A percentile compares a stretch with the other conserved stretches of the same genome.
These are phyloP conservation scores for Crotalus helleri DNA, from an alignment of 2,113 vertebrate species.

Conservation along the genomic window DNA sequence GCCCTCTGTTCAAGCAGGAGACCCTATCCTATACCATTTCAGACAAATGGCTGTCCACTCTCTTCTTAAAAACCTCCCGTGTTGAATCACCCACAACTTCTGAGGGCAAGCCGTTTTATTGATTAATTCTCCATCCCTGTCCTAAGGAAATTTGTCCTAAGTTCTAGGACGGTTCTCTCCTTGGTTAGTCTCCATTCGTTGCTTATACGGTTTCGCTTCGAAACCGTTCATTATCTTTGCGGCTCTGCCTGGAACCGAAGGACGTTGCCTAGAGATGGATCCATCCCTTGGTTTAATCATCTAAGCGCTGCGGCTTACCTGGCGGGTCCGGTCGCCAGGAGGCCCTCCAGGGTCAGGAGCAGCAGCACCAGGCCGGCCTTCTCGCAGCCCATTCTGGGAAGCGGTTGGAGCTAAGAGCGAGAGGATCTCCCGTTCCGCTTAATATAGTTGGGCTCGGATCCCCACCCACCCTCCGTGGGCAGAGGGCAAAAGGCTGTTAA, in stretches of 20 bases:
- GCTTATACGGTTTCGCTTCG: too few relatives aligned
- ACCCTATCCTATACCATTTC: too few relatives aligned
- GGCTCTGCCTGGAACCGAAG: not conserved
- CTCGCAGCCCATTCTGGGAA: not conserved
- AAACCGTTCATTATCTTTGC: too few relatives aligned
- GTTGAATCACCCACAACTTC: too few relatives aligned
- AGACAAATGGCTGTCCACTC: too few relatives aligned
- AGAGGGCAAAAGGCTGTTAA: not conserved
- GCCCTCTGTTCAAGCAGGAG: too few relatives aligned
- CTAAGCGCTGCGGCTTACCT: not conserved
- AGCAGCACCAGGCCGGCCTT: not conserved
- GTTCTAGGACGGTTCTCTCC: too few relatives aligned
- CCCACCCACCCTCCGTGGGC: not conserved
- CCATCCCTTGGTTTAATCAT: not conserved
- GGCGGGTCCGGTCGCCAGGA: rapidly evolving
- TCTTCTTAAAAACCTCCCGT: too few relatives aligned
- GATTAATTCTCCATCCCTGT: too few relatives aligned
- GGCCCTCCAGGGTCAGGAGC: not conserved
- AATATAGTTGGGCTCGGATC: not conserved
- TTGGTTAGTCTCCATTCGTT: too few relatives aligned
- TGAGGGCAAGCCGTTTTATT: too few relatives aligned
- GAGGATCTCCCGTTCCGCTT: rapidly evolving
- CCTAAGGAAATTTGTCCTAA: too few relatives aligned
- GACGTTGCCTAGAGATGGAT: not conserved
- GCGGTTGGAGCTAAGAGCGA: not conserved